A percentile compares a stretch with the other conserved stretches of the same genome.
Conservation (phyloP, 2,113 vertebrate species). For the Piaya cayana region DNA sequence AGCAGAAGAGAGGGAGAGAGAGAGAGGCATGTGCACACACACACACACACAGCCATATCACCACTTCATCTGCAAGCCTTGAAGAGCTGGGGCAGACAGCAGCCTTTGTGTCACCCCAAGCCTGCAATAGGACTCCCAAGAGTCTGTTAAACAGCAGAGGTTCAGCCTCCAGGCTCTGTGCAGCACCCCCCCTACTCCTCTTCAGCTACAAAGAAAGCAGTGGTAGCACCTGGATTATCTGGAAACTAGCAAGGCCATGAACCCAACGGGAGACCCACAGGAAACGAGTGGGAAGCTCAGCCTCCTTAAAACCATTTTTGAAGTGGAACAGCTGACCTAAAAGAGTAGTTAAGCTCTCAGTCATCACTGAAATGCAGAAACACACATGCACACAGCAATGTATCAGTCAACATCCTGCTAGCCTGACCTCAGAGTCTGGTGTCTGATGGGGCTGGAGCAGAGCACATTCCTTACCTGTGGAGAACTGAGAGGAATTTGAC, state of each 20-base stretch:
- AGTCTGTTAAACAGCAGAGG: background rate
- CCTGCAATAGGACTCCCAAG: background rate
- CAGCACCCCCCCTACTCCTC: accelerated
- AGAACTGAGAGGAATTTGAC: background rate
- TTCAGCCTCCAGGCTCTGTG: background rate
- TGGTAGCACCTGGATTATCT: background rate
- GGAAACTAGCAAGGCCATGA: background rate
- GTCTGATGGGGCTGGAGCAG: background rate
- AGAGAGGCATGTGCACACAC: background rate
- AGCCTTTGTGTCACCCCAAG: background rate
- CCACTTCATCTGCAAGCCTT: background rate
- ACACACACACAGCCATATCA: background rate
- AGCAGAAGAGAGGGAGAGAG: slow-evolving; percentile 1
- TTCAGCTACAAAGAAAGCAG: background rate
- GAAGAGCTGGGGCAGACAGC: background rate
- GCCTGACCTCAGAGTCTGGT: background rate
- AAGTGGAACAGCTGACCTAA: slow-evolving; percentile 11
- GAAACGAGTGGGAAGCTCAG: slow-evolving; percentile 30
- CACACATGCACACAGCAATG: background rate
- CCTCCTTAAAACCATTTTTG: slow-evolving; percentile 1
- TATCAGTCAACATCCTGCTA: background rate
- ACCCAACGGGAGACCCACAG: background rate
- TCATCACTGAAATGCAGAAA: background rate
- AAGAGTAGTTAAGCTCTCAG: slow-evolving; percentile 15
- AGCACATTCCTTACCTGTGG: background rate